Percentiles rank a stretch among this genome's conserved stretches.
phyloP scores from a whole-genome alignment of 2,888 invertebrate species.

The Chymomyza amoena region DNA sequence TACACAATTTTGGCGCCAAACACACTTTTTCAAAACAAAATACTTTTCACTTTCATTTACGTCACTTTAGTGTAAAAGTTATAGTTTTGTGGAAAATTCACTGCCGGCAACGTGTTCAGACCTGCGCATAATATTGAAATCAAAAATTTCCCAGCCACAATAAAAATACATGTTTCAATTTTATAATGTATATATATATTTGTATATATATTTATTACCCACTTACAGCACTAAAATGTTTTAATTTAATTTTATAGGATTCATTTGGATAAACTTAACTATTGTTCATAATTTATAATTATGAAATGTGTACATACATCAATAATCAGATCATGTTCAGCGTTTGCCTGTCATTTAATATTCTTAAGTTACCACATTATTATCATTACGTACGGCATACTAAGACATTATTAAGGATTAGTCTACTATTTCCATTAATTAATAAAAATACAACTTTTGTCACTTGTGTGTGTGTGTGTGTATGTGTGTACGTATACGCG shows the following conservation, averaged over 20 bases:
- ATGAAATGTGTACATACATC: slow-evolving; percentile 39
- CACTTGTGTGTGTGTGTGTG: slow-evolving; percentile 37
- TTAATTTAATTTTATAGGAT: slow-evolving; percentile 73
- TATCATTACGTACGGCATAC: background rate
- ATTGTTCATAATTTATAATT: slow-evolving; percentile 56
- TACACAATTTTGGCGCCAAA: background rate
- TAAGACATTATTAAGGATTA: slow-evolving; percentile 58
- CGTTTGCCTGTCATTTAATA: slow-evolving; percentile 14
- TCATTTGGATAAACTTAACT: slow-evolving; percentile 72
- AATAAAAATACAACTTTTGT: slow-evolving; percentile 68
- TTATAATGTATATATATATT: background rate
- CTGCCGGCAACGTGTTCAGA: background rate
- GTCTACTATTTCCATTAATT: slow-evolving; percentile 53
- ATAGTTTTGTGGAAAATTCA: too few species aligned
- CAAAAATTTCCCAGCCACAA: too few species aligned
- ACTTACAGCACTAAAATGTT: slow-evolving; percentile 9
- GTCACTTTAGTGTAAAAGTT: too few species aligned
- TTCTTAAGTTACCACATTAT: background rate
- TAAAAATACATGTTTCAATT: background rate
- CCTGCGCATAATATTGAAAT: too few species aligned
- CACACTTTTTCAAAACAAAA: background rate
- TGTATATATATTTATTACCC: slow-evolving; percentile 2
- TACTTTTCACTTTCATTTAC: background rate
- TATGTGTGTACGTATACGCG: slow-evolving; percentile 61
- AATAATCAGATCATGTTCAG: slow-evolving; percentile 30